phyloP scores from a whole-genome alignment of 2,888 invertebrate genomes.

The Eupithecia subfuscata region DNA sequence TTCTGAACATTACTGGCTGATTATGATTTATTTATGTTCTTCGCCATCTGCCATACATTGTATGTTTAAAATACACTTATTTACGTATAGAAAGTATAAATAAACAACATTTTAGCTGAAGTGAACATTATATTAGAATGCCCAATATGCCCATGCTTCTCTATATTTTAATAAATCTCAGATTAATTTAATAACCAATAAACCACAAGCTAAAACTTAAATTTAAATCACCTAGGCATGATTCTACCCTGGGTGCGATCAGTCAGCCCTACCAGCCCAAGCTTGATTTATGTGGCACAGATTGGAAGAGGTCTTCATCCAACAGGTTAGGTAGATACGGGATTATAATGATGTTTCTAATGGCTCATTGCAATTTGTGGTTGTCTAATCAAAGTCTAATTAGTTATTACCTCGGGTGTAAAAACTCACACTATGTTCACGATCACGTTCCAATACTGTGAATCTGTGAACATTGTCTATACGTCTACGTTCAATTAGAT shows the following conservation, averaged over 20 bases:
- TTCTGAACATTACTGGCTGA: not conserved
- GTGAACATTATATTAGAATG: not conserved
- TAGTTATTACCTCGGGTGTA: constrained; percentile 30
- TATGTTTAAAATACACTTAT: not conserved
- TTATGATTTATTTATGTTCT: not conserved
- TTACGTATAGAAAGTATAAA: not conserved
- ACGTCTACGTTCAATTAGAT: constrained; percentile 33
- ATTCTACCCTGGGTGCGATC: not conserved
- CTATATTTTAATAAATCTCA: not conserved
- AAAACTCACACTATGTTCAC: constrained; percentile 27
- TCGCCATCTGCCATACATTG: not conserved
- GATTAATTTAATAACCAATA: not conserved
- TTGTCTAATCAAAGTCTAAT: constrained; percentile 21
- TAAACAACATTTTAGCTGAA: not conserved
- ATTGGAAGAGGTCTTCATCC: not conserved
- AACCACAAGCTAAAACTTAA: not conserved
- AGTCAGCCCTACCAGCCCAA: not conserved
- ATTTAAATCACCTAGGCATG: not conserved
- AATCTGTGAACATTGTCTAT: constrained; percentile 35
- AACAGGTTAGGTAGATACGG: not conserved
- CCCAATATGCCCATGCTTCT: no score
- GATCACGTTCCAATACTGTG: constrained; percentile 26
- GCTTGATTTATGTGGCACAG: not conserved
- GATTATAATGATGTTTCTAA: not conserved
- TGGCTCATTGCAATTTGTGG: constrained; percentile 17